Percentiles rank a stretch among this genome's conserved stretches.
These are phyloP conservation scores for Cyprinus carpio DNA, from an alignment of 2,113 vertebrate species.

Conservation along the genomic window DNA sequence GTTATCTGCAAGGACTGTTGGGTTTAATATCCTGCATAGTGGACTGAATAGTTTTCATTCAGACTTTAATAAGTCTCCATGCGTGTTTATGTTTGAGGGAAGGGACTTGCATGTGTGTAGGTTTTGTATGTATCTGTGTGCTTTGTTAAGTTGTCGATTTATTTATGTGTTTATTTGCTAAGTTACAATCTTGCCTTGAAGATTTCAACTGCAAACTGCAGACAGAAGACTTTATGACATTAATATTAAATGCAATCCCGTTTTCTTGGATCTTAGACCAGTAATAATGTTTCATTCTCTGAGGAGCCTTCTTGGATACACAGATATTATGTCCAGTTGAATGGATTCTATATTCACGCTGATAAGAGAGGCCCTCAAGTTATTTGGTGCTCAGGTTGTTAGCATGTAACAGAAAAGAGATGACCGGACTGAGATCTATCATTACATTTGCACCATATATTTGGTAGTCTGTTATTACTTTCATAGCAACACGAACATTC, in stretches of 20 bases:
- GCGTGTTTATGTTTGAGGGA: slow-evolving; percentile 4
- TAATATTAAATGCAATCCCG: slow-evolving; percentile 37
- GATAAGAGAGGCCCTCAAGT: slow-evolving; percentile 24
- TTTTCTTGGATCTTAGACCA: not conserved
- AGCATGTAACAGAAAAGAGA: slow-evolving; percentile 1
- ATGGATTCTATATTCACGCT: slow-evolving; percentile 31
- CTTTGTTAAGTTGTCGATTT: slow-evolving; percentile 62
- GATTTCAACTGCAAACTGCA: slow-evolving; percentile 68
- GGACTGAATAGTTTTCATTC: not conserved
- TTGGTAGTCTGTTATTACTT: slow-evolving; percentile 13
- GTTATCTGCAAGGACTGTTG: not conserved
- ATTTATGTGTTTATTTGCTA: slow-evolving; percentile 63
- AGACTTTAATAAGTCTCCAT: slow-evolving; percentile 9
- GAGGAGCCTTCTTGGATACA: slow-evolving; percentile 9
- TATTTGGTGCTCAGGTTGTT: slow-evolving; percentile 20
- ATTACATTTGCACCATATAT: slow-evolving; percentile 6
- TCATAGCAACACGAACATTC: slow-evolving; percentile 43
- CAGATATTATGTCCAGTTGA: slow-evolving; percentile 11
- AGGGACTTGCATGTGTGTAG: slow-evolving; percentile 26
- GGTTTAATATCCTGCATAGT: not conserved
- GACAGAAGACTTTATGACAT: slow-evolving; percentile 40
- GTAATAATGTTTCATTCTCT: not conserved
- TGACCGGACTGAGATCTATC: not conserved
- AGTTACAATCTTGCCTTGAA: slow-evolving; percentile 74
- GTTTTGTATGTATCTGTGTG: slow-evolving; percentile 52